Base-by-base conservation (phyloP, 2,888 invertebrate species). In the Andrena trimmerana region DNA sequence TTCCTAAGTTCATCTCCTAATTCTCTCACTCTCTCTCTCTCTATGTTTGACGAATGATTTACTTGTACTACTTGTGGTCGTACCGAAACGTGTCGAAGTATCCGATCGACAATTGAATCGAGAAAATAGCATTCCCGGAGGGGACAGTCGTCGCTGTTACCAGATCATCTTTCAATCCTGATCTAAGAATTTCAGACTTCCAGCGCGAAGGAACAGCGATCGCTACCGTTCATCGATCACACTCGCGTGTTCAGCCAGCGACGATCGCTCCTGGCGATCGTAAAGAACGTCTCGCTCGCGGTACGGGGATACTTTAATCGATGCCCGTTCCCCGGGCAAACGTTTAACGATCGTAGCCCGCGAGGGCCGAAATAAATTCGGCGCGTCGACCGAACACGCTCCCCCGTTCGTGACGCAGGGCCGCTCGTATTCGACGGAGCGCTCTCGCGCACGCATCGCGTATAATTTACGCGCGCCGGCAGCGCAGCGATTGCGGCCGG, bases 391-490 rank as follows among this genome's bases (percentile, higher is more conserved):
- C 31, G 71, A 6, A 36, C 33, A 62, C 20, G 60, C 60, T 27
- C 71, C 62, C 10, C 20, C 33, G 10, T 20, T 16, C 27, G 27
- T 27, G 59, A 27, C 20, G 57, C 7, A 7, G 20, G 20, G 4
- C 10, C 24, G 13, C 57, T 57, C 24, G 10, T 27, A 57, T 27
- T 57, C 57, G 33, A 27, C 36, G 63, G 33, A 69, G 70, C 52
- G n/a, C 62, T 50, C 42, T 66, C 24, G n/a, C n/a, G 66, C 78
- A 67, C 62, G 72, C 68, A 57, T 16, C 42, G 42, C 8, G 59
- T 73, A 69, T 83, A 84, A 84, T 83, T 84, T 69, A 78, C 50
- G 52, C 65, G n/a, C 27, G 33, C 8, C 48, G 36, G 60, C 59
- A n/a, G 65, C 69, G 57, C 74, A 65, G 74, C 70, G 73, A 66